phyloP scores from a whole-genome alignment of 2,797 vertebrate genomes.

The Arrhamphus sclerolepis region DNA sequence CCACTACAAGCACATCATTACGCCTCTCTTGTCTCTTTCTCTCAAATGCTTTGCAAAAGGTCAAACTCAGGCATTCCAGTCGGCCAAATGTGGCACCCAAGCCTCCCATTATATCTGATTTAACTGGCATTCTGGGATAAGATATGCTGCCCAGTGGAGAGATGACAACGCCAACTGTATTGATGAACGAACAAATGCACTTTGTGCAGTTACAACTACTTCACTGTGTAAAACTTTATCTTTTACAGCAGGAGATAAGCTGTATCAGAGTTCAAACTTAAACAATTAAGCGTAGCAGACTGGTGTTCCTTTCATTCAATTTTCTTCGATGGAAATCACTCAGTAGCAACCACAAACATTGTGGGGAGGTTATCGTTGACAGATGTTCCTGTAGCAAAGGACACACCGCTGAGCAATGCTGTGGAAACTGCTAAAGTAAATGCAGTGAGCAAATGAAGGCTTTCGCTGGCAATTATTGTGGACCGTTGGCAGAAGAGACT shows the following conservation, averaged over 20 bases:
- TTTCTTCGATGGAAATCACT: constrained; percentile 53
- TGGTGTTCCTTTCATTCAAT: constrained; percentile 37
- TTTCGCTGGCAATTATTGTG: constrained; percentile 73
- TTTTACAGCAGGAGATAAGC: constrained; percentile 14
- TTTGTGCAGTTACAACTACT: constrained; percentile 22
- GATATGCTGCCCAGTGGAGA: constrained; percentile 18
- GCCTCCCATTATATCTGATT: constrained; percentile 45
- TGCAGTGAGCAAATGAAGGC: constrained; percentile 65
- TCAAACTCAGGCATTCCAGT: constrained; percentile 77
- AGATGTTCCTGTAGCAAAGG: constrained; percentile 40
- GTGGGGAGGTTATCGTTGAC: constrained; percentile 37
- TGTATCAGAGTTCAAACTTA: too few species aligned
- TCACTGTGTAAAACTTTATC: constrained; percentile 48
- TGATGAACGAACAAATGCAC: too few species aligned
- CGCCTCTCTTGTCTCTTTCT: constrained; percentile 82
- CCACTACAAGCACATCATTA: constrained; percentile 91
- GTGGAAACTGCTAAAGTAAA: constrained; percentile 71
- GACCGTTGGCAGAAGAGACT: constrained; percentile 68
- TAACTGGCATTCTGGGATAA: constrained; percentile 28
- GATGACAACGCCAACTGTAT: too few species aligned
- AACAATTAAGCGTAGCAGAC: too few species aligned
- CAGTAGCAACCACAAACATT: constrained; percentile 10
- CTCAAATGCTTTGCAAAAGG: constrained; percentile 79
- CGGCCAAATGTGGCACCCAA: constrained; percentile 29
- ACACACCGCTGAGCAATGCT: constrained; percentile 29